Conservation (phyloP, 2,888 invertebrate genomes). For the Aspidapion aeneum region DNA sequence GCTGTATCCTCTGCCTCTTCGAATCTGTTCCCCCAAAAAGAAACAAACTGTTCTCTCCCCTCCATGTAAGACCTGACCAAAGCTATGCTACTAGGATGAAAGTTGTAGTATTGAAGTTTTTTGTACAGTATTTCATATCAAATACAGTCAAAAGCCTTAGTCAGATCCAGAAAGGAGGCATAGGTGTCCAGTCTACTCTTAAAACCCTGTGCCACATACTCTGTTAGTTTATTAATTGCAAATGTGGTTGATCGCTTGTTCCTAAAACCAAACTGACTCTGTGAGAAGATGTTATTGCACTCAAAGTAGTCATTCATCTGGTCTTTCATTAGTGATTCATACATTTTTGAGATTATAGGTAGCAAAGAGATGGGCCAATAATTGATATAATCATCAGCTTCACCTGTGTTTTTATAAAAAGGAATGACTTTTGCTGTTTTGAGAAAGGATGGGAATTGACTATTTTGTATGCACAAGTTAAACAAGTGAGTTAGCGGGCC, state of each 20-base stretch:
- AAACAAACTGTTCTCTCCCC: neutral
- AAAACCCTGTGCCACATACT: neutral
- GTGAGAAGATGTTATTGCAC: neutral
- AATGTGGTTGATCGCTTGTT: neutral
- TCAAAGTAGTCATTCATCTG: slow-evolving; percentile 1
- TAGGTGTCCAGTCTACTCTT: neutral
- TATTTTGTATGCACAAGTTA: neutral
- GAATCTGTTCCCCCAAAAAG: neutral
- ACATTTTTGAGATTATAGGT: neutral
- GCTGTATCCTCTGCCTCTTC: neutral
- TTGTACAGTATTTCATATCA: neutral
- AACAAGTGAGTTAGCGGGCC: neutral
- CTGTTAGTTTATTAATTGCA: neutral
- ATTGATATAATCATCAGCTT: neutral
- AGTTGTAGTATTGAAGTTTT: neutral
- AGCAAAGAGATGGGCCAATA: neutral
- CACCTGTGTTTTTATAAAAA: neutral
- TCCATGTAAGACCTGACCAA: neutral
- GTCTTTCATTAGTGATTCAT: neutral
- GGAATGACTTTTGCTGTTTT: neutral
- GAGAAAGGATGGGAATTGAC: neutral
- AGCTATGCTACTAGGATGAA: neutral
- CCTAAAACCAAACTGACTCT: slow-evolving; percentile 4
- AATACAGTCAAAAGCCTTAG: slow-evolving; percentile 7
- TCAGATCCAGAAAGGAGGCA: neutral